Evolutionary conservation across 2,888 invertebrate species (phyloP), one percentile per base, ranked within the genome.

Genomic region (Gandaritis pyraliata): DNA sequence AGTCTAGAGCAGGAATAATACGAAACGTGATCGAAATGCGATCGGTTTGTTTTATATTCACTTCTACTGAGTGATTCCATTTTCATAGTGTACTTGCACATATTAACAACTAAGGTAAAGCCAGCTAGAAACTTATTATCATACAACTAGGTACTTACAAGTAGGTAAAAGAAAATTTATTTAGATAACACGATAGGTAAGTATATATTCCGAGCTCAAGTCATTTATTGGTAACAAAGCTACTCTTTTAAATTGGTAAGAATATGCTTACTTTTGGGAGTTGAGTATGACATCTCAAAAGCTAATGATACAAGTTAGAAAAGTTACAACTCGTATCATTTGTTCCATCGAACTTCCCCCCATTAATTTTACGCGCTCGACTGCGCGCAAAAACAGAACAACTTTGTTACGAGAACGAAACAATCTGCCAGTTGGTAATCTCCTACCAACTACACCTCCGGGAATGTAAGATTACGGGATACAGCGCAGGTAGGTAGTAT

Each of bases 351-450:
- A 81, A 77, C 72, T 74, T 68, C 59, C 66, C 70, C 59, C 72
- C 76, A 82, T 79, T 82, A 79, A 83, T 83, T 81, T 75, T 74
- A 73, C 73, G 63, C 72, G 73, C 74, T 66, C 69, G 69, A 73
- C 67, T 75, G 76, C 71, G 69, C 70, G 64, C 70, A 69, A 73
- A 75, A 80, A 81, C 73, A 75, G 72, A 77, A 76, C 73, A 79
- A 79, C 74, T 80, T 80, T 71, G 75, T 75, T 78, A 81, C 74
- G 72, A 41, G 18, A 78, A 70, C 56, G 61, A 75, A 73, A 75
- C 66, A 76, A 70, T 70, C 72, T 59, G 62, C 60, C 61, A 49
- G 56, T 49, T 53, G 23, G 59, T 64, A 59, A 64, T 64, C 50
- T 59, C 51, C 55, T 59, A 59, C 64, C 52, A 57, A 64, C 52